These are phyloP conservation scores for Sarcophaga caerulescens DNA, from an alignment of 2,888 invertebrate species.

Conservation along the genomic window DNA sequence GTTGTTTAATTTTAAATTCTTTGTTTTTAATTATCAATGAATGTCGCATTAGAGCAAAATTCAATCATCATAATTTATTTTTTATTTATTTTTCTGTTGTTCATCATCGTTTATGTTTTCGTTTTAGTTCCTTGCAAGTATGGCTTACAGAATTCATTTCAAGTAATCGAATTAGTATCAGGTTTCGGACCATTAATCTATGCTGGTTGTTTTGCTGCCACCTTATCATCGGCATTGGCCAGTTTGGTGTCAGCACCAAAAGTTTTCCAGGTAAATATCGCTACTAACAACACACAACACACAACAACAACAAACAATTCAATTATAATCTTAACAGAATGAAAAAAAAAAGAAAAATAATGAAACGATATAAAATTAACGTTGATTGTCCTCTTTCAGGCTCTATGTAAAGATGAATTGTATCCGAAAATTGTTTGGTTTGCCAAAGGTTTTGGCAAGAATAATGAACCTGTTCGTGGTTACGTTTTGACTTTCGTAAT, in stretches of 20 bases:
- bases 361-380: neutral
- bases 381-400: conserved; percentile 81
- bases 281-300: too few relatives aligned
- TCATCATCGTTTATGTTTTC: neutral
- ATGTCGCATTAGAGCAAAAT: neutral
- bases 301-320: neutral
- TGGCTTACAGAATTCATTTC: conserved; percentile 80
- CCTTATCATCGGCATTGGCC: conserved; percentile 96
- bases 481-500: conserved; percentile 96
- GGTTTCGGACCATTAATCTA: conserved; percentile 95
- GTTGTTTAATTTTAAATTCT: too few relatives aligned
- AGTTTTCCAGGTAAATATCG: conserved; percentile 86
- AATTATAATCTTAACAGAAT: conserved; percentile 18
- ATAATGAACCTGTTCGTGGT: conserved; percentile 92
- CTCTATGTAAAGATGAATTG: conserved; percentile 95
- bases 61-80: neutral
- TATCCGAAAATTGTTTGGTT: conserved; percentile 96
- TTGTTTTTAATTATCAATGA: too few relatives aligned
- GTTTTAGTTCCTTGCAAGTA: conserved; percentile 83
- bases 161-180: conserved; percentile 92
- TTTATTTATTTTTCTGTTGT: too few relatives aligned
- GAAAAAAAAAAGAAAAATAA: neutral
- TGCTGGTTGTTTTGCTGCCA: conserved; percentile 98
- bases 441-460: conserved; percentile 91
- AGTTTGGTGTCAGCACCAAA: conserved; percentile 98